phyloP scores from a whole-genome alignment of 2,888 invertebrate species.

The Drosophila anomalipes region DNA sequence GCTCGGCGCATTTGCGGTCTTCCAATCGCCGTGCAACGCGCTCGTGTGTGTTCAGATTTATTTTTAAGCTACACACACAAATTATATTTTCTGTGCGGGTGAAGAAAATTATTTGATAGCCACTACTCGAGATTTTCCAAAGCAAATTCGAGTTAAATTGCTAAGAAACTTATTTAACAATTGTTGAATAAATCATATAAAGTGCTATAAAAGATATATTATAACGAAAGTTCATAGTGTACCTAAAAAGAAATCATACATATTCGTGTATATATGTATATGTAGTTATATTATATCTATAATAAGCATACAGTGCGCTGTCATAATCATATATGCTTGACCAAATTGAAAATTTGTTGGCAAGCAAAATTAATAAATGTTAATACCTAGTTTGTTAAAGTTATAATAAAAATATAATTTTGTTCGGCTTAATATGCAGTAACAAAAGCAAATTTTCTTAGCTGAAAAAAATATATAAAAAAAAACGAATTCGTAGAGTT shows the following conservation, averaged over 20 bases:
- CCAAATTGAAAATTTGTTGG: conserved; percentile 16
- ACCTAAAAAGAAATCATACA: conserved; percentile 13
- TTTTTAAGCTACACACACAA: conserved; percentile 68
- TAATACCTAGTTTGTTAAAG: conserved; percentile 11
- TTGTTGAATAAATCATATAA: background rate
- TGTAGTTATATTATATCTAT: conserved; percentile 22
- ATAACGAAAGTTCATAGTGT: conserved; percentile 14
- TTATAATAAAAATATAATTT: conserved; percentile 14
- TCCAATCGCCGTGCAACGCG: conserved; percentile 56
- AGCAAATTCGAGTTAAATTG: conserved; percentile 10
- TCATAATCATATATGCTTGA: conserved; percentile 37
- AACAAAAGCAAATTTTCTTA: conserved; percentile 33
- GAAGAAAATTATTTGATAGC: conserved; percentile 29
- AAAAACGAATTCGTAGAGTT: conserved; percentile 48
- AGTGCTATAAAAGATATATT: background rate
- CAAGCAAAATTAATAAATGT: conserved; percentile 18
- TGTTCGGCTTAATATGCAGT: conserved; percentile 2
- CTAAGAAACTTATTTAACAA: background rate
- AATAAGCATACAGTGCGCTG: conserved; percentile 36
- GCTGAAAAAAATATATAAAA: conserved; percentile 6
- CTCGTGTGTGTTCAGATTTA: conserved; percentile 75
- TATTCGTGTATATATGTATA: conserved; percentile 19
- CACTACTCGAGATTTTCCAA: conserved; percentile 18
- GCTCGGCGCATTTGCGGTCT: conserved; percentile 41
- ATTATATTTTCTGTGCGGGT: conserved; percentile 49